Evolutionary conservation across 1,140 invertebrate species (phyloP).

Genomic region (Tetraneura akinire): DNA sequence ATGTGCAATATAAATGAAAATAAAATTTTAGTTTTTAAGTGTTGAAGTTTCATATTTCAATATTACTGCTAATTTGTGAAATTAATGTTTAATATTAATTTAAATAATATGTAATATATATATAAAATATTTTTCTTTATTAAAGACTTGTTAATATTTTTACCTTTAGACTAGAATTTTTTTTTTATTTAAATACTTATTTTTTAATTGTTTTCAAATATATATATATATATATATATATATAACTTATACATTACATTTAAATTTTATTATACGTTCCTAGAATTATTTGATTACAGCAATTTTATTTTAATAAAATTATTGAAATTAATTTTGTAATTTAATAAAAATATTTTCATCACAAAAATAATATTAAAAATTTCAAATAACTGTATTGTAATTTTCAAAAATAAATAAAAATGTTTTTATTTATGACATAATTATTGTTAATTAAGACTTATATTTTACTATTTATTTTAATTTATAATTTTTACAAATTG

Average conservation of each 20-base stretch:
- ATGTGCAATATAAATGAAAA: conserved; percentile 40
- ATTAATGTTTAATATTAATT: conserved; percentile 22
- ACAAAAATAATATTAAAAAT: neutral
- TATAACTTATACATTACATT: too few species aligned
- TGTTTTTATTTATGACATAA: conserved; percentile 18
- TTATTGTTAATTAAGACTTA: conserved; percentile 27
- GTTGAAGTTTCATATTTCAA: conserved; percentile 10
- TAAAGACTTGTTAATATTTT: conserved; percentile 33
- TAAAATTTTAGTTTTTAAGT: conserved; percentile 26
- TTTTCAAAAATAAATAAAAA: conserved; percentile 2
- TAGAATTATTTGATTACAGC: conserved; percentile 30
- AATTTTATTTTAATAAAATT: conserved; percentile 19
- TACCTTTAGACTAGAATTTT: neutral
- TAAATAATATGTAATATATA: conserved; percentile 27
- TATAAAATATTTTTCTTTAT: conserved; percentile 15
- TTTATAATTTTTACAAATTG: neutral
- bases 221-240: too few species aligned
- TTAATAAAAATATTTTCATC: conserved; percentile 11
- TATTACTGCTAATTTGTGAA: neutral
- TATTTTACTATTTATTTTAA: conserved; percentile 38
- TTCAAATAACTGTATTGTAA: neutral
- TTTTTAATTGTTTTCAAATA: conserved; percentile 13
- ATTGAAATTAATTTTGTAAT: neutral
- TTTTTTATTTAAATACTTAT: conserved; percentile 31
- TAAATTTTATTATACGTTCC: conserved; percentile 32